Evolutionary conservation across 2,888 invertebrate genomes (phyloP), one percentile per base, ranked within the genome.

Genomic region (Athrips mouffetella): DNA sequence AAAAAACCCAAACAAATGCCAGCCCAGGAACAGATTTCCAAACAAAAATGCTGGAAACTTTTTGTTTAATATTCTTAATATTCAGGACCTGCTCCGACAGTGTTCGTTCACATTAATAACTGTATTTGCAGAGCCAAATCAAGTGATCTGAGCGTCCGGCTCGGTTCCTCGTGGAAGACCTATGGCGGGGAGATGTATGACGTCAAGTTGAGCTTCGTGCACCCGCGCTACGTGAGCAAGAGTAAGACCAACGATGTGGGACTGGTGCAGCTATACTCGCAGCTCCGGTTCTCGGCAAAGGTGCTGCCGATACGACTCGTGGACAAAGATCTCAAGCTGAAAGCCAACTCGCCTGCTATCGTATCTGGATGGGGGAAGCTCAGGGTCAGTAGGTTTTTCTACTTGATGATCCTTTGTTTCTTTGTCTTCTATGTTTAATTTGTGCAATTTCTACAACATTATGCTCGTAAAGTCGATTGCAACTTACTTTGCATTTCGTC

Each of bases 311-410:
- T 89, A 29, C 55, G 69, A 7, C 55, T 90, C 35, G 80, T 85
- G 21, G 72, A 63, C 0, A 67, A 62, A 13, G 75, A 63, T 0
- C 60, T 64, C 0, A 59, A 65, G 35, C 62, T 89, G 3, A 70
- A 61, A 0, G 80, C 84, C 0, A 59, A 78, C 23, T 64, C 73
- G 31, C 59, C 75, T 0, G 81, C 83, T 30, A 82, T 85, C 18
- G 83, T 88, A 0, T 88, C 89, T 1, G 89, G 89, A 0, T 89
- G 88, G 89, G 89, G 89, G 1, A 82, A 80, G 44, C 52, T 88
- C 4, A 73, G 70, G 71, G 78, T 82, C 58, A 57, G 48, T 35
- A 21, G 21, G 29, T n/a, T n/a, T n/a, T n/a, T n/a, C n/a, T n/a
- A n/a, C 7, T 8, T 8, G n/a, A 25, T 11, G n/a, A 16, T 37